These are phyloP conservation scores for Oreochromis niloticus DNA, from an alignment of 2,113 vertebrate genomes.

Conservation along the genomic window DNA sequence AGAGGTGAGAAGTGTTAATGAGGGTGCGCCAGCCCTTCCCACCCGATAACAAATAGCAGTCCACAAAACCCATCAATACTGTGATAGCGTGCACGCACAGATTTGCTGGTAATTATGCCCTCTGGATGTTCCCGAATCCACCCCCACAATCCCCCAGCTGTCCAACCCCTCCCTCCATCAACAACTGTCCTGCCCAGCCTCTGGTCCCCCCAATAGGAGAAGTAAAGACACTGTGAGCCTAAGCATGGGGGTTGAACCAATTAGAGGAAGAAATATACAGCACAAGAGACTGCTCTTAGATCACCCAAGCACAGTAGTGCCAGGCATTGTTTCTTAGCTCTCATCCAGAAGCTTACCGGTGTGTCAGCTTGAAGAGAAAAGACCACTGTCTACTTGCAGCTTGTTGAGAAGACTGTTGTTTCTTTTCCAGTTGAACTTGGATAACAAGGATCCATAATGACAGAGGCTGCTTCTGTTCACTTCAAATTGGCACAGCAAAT, in stretches of 20 bases:
- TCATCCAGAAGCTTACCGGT: constrained; percentile 1
- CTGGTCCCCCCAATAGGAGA: background rate
- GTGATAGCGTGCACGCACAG: background rate
- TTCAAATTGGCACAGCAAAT: background rate
- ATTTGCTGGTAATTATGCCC: constrained; percentile 62
- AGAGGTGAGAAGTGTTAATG: constrained; percentile 67
- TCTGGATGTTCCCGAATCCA: constrained; percentile 40
- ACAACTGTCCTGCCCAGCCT: background rate
- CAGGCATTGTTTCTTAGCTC: constrained; percentile 8
- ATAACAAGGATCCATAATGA: constrained; percentile 37
- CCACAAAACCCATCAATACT: constrained; percentile 32
- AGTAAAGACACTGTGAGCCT: constrained; percentile 17
- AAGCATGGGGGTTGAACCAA: constrained; percentile 43
- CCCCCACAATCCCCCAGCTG: background rate
- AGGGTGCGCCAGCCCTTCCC: constrained; percentile 23
- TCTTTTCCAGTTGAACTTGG: constrained; percentile 22
- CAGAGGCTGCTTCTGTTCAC: background rate
- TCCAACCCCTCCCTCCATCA: background rate
- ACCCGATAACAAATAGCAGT: constrained; percentile 42
- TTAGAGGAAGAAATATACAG: constrained; percentile 43
- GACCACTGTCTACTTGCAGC: background rate
- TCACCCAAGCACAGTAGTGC: constrained; percentile 28
- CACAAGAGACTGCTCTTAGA: constrained; percentile 22
- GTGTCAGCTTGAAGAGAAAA: constrained; percentile 31
- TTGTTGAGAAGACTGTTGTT: constrained; percentile 14